Conservation (phyloP, 2,113 vertebrate genomes). For the Tyto alba region DNA sequence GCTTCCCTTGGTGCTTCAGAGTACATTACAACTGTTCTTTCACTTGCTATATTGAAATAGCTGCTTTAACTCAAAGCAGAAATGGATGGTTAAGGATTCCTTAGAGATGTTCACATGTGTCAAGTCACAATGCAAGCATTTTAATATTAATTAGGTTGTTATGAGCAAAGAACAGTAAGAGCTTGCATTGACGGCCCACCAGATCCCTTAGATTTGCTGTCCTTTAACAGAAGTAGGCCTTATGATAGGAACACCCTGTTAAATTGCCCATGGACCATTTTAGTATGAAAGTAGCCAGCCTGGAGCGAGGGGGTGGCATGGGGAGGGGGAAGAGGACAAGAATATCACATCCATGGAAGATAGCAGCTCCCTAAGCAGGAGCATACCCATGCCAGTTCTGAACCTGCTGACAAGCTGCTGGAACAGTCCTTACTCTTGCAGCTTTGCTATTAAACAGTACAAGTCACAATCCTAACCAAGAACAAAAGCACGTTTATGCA, state of each 20-base stretch:
- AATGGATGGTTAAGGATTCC: constrained; percentile 6
- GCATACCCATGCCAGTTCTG: neutral
- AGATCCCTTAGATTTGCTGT: neutral
- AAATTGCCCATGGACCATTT: neutral
- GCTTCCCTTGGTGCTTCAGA: neutral
- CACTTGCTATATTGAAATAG: constrained; percentile 5
- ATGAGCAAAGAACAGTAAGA: neutral
- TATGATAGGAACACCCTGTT: neutral
- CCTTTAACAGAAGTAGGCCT: neutral
- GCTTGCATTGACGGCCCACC: neutral
- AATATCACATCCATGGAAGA: neutral
- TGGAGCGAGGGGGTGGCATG: too few relatives aligned
- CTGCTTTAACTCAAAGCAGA: constrained; percentile 5
- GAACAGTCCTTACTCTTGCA: neutral
- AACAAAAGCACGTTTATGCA: neutral
- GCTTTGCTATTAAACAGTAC: neutral
- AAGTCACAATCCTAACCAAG: neutral
- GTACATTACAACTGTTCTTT: neutral
- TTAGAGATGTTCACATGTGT: neutral
- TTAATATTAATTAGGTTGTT: neutral
- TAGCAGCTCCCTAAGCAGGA: neutral
- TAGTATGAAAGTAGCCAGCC: neutral
- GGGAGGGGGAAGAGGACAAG: too few relatives aligned
- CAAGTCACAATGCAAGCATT: neutral
- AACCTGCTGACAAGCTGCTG: neutral